Evolutionary conservation across 2,888 invertebrate species (phyloP).

Genomic region (Cheilosia soror): DNA sequence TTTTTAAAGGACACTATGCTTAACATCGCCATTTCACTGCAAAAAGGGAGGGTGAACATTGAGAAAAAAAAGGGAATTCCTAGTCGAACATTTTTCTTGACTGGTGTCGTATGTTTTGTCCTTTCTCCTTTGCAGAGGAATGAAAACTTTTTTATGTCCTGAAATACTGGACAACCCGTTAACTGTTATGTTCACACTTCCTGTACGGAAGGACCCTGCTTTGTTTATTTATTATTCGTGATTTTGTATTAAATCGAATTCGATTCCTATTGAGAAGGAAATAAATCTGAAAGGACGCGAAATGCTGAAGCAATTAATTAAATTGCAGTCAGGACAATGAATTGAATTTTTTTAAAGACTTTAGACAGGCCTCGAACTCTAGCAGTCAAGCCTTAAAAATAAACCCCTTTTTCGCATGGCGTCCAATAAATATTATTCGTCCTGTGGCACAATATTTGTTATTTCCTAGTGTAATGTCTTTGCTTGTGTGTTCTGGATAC

Average conservation of each 20-base stretch:
- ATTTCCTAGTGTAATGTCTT: slow-evolving; percentile 64
- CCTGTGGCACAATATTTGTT: slow-evolving; percentile 65
- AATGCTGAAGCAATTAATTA: slow-evolving; percentile 70
- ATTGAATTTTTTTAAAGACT: slow-evolving; percentile 30
- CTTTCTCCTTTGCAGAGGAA: not conserved
- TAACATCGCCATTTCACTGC: not conserved
- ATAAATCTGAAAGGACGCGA: slow-evolving; percentile 60
- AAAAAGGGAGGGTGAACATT: not conserved
- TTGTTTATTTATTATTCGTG: slow-evolving; percentile 72
- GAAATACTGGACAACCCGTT: slow-evolving; percentile 64
- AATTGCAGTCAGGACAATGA: slow-evolving; percentile 63
- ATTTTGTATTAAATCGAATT: slow-evolving; percentile 73
- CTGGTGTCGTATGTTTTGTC: slow-evolving; percentile 60
- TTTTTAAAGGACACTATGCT: slow-evolving; percentile 37
- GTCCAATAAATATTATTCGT: slow-evolving; percentile 72
- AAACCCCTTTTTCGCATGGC: slow-evolving; percentile 41
- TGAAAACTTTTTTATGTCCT: slow-evolving; percentile 16
- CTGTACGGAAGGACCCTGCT: slow-evolving; percentile 27
- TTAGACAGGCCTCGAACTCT: not conserved
- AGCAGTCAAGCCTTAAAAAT: not conserved
- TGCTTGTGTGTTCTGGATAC: slow-evolving; percentile 33
- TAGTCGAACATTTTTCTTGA: slow-evolving; percentile 65
- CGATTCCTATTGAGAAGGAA: slow-evolving; percentile 70
- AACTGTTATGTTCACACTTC: slow-evolving; percentile 69
- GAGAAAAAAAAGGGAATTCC: slow-evolving; percentile 50